These are phyloP conservation scores for Neelides folsomi DNA, from an alignment of 2,888 invertebrate species.

Conservation along the genomic window DNA sequence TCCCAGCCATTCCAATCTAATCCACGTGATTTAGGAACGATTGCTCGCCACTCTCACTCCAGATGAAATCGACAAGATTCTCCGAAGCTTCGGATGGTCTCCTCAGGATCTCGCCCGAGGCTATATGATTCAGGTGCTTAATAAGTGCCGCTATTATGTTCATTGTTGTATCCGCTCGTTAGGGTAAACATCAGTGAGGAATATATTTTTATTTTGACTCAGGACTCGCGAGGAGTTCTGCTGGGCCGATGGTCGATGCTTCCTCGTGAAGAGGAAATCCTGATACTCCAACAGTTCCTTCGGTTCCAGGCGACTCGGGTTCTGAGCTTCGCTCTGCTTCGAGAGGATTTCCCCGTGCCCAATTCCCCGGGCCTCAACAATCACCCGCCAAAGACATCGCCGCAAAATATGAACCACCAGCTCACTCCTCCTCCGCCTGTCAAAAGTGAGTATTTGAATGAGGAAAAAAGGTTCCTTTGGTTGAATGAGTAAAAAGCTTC, in stretches of 20 bases:
- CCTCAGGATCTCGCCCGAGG: constrained; percentile 21
- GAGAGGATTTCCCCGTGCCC: constrained; percentile 22
- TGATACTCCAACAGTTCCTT: constrained; percentile 81
- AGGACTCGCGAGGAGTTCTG: constrained; percentile 69
- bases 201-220: constrained; percentile 35
- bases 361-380: not conserved
- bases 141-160: not conserved
- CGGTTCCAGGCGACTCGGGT: constrained; percentile 78
- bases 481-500: too few species aligned
- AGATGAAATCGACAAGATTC: constrained; percentile 28
- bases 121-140: constrained; percentile 24
- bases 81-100: constrained; percentile 25
- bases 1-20: not conserved
- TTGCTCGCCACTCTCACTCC: constrained; percentile 22
- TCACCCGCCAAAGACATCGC: not conserved
- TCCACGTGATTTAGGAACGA: constrained; percentile 14
- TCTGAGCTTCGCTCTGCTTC: constrained; percentile 40
- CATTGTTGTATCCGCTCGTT: not conserved
- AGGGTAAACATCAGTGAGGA: too few species aligned
- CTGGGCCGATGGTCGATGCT: constrained; percentile 80
- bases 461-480: too few species aligned
- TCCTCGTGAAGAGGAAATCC: constrained; percentile 73
- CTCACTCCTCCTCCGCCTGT: too few species aligned
- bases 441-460: too few species aligned
- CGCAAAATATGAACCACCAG: too few species aligned